Conservation (phyloP, 2,888 invertebrate genomes). For the Caenorhabditis sp. region DNA sequence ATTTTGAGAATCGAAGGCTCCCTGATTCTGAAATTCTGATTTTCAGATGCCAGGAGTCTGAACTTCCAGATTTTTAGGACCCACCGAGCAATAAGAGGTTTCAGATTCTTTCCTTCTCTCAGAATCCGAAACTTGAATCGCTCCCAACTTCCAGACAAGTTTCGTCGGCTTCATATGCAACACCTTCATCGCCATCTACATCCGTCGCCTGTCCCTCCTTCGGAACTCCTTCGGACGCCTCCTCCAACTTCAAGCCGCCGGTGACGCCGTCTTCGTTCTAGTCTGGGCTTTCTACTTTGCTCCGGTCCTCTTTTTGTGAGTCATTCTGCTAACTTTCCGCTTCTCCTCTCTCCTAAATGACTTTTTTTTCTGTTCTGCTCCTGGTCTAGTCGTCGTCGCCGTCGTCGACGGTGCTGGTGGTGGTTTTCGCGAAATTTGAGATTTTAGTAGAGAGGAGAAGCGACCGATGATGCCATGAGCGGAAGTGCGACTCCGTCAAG, state of each 20-base stretch:
- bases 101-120: no score
- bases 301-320: constrained; percentile 74
- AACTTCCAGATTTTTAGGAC: no score
- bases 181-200: constrained; percentile 70
- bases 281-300: constrained; percentile 76
- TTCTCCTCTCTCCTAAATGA: constrained; percentile 24
- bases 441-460: constrained; percentile 23
- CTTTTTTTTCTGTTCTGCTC: constrained; percentile 25
- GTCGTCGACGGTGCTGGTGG: background rate
- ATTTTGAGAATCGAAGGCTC: no score
- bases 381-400: constrained; percentile 21
- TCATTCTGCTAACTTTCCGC: constrained; percentile 23
- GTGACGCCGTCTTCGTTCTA: constrained; percentile 68
- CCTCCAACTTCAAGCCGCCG: constrained; percentile 70
- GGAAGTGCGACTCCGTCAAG: constrained; percentile 52
- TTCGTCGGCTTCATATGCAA: constrained; percentile 69
- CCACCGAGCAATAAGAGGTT: no score
- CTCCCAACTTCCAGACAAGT: constrained; percentile 63
- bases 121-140: no score
- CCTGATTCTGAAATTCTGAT: no score
- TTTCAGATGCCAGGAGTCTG: no score
- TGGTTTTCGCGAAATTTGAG: constrained; percentile 45
- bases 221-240: constrained; percentile 74
- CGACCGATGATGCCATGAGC: constrained; percentile 53
- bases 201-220: constrained; percentile 65